Conservation (phyloP, 35 echinoderm and acorn worm genomes). For the Apostichopus parvimensis region DNA sequence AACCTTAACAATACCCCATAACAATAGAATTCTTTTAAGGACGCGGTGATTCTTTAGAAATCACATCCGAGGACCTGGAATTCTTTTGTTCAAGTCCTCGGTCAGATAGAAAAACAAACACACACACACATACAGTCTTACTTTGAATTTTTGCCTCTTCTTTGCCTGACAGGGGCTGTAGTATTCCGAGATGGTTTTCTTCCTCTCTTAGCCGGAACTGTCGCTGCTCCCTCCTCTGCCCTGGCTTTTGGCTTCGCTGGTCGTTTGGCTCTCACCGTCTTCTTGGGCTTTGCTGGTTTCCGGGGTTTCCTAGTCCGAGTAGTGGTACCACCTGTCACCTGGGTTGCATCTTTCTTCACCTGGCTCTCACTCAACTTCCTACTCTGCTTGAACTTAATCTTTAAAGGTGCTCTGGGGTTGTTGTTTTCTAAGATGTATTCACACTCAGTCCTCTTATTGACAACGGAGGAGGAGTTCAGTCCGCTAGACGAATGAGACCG, state of each 20-base stretch:
- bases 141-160: not conserved
- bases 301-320: conserved; percentile 6
- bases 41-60: too few species aligned
- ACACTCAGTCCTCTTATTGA: not conserved
- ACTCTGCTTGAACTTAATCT: conserved; percentile 33
- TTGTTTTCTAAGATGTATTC: conserved; percentile 3
- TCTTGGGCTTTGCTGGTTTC: conserved; percentile 39
- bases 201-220: not conserved
- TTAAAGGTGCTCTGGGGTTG: conserved; percentile 30
- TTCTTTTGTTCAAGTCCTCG: too few species aligned
- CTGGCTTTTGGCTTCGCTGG: conserved; percentile 4
- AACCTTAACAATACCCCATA: too few species aligned
- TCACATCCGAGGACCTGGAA: too few species aligned
- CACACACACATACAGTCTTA: not conserved
- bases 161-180: not conserved
- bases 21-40: too few species aligned
- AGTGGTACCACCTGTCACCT: not conserved
- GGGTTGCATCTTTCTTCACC: not conserved
- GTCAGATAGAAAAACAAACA: too few species aligned
- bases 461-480: not conserved
- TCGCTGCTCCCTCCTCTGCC: not conserved
- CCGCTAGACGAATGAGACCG: conserved; percentile 9
- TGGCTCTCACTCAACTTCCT: not conserved
- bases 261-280: conserved; percentile 8
- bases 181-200: not conserved